Base-by-base conservation (phyloP, 1,140 invertebrate genomes). In the Eubasilissa regina region DNA sequence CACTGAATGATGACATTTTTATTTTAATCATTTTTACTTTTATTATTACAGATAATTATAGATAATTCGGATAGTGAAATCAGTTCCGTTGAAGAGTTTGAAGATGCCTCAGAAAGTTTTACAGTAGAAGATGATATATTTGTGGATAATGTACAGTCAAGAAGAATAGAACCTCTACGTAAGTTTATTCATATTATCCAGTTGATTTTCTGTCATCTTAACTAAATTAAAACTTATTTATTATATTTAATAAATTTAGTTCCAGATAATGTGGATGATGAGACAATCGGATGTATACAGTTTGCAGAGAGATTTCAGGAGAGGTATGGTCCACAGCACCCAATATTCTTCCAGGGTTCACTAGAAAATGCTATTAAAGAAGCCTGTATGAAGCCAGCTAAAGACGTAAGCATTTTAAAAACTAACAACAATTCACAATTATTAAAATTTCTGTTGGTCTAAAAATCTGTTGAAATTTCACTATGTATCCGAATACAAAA, bases 311-410 rank as follows among this genome's bases (percentile, higher is more conserved):
- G 96, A 85, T 98, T 98, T 88, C 91, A 92, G 78, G 91, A 93
- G 77, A 91, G 96, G 62, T 95, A 95, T 85, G 97, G 97, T 6
- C 92, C 93, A 25, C 92, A 93, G 80, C 94, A 95, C 87, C 97
- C 97, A 0, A 91, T 94, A 80, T 98, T 98, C 89, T 98, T 95
- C 88, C 94, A 96, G 83, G 97, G 97, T 48, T 94, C 94, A 51
- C 89, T 98, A 76, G 95, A 97, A 83, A 94, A 97, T 87, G 97
- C 96, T 25, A 90, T 98, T 53, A 94, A 94, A 87, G 95, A 97
- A 87, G 95, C 97, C 35, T 96, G 95, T 87, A 88, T 92, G 72
- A 94, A 94, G 88, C 94, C 95, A 72, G 96, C 97, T 45, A 95
- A 94, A 92, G 95, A 98, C 89, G 96, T 97, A 90, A 88, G 87